Evolutionary conservation across 2,113 vertebrate genomes (phyloP), one percentile per base, ranked within the genome.

Genomic region (Cyanoliseus patagonus): DNA sequence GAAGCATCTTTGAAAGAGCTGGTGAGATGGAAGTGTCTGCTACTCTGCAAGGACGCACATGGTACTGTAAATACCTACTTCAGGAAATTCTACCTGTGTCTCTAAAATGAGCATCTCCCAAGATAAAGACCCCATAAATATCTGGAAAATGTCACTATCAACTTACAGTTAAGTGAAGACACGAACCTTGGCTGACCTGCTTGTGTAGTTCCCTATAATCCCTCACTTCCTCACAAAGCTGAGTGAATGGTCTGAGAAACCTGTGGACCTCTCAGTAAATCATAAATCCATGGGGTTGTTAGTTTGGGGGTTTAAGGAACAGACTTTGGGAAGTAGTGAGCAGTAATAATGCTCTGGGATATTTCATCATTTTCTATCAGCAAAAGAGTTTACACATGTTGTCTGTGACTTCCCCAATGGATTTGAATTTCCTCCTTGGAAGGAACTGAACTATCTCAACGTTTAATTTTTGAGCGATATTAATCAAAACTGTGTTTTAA

Each of bases 151-250:
- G 89, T 98, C 93, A 82, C 62, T 42, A 81, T 93, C 76, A 81
- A 61, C 72, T 82, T 89, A 86, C 44, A 83, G 42, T 83, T 59
- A 70, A 94, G 74, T 88, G 97, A 98, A 97, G 95, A 95, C 20
- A 3, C 95, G 97, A 98, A 97, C 98, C 95, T 97, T 98, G 98
- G 98, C 98, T 97, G 97, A 98, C 98, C 97, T 83, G 7, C 59
- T 74, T 23, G 25, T 73, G 68, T 92, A 95, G 96, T 90, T 97
- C 93, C 53, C 88, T 95, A 85, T 97, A 98, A 98, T 97, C 96
- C 94, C 96, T 94, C 85, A 95, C 95, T 98, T 97, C 98, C 67
- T 97, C 87, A 91, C 52, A 92, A 97, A 95, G 91, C 44, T 91
- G 81, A 86, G 93, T 47, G 59, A 97, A 91, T 82, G 91, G 91